These are phyloP conservation scores for Anthonomus grandis DNA, from an alignment of 1,140 invertebrate species.

Conservation along the genomic window DNA sequence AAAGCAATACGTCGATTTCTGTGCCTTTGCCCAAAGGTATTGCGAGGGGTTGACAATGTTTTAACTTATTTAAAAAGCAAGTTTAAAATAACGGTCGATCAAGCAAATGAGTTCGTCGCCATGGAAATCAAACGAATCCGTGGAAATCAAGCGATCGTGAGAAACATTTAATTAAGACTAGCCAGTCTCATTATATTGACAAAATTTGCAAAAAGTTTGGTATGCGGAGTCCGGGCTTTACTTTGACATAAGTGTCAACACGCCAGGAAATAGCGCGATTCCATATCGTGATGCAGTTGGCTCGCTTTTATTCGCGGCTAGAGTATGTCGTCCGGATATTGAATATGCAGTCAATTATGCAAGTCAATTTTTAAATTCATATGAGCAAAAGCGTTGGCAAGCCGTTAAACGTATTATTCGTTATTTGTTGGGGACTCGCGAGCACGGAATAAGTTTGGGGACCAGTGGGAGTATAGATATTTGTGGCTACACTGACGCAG, in stretches of 20 bases:
- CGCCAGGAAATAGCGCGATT: not conserved
- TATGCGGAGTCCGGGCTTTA: constrained; percentile 11
- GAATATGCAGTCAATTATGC: constrained; percentile 44
- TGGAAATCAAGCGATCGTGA: not conserved
- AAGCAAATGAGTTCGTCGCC: constrained; percentile 7
- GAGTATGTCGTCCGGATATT: constrained; percentile 48
- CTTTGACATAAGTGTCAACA: not conserved
- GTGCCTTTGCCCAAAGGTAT: not conserved
- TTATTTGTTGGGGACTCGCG: constrained; percentile 48
- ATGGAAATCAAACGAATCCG: constrained; percentile 14
- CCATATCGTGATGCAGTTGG: constrained; percentile 46
- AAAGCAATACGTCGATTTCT: constrained; percentile 2
- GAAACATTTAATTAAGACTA: constrained; percentile 1
- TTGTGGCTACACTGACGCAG: constrained; percentile 42
- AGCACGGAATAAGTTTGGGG: constrained; percentile 36
- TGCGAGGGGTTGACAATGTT: constrained; percentile 2
- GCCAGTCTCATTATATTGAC: constrained; percentile 13
- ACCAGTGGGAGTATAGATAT: constrained; percentile 6
- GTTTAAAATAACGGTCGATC: constrained; percentile 12
- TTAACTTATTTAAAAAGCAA: constrained; percentile 2
- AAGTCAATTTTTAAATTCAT: constrained; percentile 35
- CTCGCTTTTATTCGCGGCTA: constrained; percentile 45
- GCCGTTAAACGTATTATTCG: constrained; percentile 44
- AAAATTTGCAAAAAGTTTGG: constrained; percentile 22
- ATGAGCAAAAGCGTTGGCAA: constrained; percentile 36